Evolutionary conservation across 2,113 vertebrate species (phyloP), one percentile per base, ranked within the genome.

Genomic region (Corythornis vintsioides): DNA sequence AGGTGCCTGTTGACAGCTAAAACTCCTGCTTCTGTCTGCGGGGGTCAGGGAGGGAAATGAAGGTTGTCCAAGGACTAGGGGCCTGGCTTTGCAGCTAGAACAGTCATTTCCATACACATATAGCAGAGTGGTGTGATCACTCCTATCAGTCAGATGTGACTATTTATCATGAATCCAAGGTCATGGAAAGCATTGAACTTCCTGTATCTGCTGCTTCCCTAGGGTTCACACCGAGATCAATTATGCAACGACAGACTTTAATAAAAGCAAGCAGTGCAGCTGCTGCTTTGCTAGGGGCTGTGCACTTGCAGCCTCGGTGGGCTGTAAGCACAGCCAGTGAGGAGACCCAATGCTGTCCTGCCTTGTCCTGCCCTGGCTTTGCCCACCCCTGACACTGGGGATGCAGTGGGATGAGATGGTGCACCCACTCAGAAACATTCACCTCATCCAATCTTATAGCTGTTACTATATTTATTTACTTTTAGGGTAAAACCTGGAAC

Each of bases 181-280:
- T 70, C 89, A 86, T 73, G 38, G 47, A 92, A 94, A 82, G 71
- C 93, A 38, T 3, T 90, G 80, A 84, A 15, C 83, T 75, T 21
- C 73, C 72, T 87, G 89, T 89, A 76, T 55, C 90, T 96, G 88
- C 91, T 76, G 63, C 72, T 90, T 96, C 89, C 74, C 67, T 43
- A 66, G 81, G 59, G 81, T 47, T 94, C 74, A 89, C 18, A 5
- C 50, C 79, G 48, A 57, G 29, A 88, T 82, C 85, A 74, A 79
- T 92, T 92, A 79, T 83, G 91, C 89, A 92, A 66, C 0, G 0
- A 25, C 71, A 83, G 59, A 10, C 50, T 85, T 86, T 18, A 82
- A 52, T 48, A 70, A 90, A 84, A 47, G 59, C 10, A 13, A 89
- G 52, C 1, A 25, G 75, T 15, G 10, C 78, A 90, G 89, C 86